phyloP scores from a whole-genome alignment of 2,113 vertebrate species.

The Shinisaurus crocodilurus region DNA sequence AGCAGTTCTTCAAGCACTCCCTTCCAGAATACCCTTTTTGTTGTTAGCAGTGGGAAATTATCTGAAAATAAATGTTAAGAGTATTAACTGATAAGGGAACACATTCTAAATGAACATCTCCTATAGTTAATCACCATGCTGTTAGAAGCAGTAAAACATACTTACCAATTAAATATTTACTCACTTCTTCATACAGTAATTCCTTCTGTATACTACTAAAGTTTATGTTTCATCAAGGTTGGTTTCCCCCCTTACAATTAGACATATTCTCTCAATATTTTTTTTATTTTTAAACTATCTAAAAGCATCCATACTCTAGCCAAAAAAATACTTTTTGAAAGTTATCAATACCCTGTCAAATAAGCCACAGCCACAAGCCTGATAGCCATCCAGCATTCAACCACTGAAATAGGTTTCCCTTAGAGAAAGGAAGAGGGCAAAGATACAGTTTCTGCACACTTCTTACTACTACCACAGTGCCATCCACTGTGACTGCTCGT shows the following conservation, averaged over 20 bases:
- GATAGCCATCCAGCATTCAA: not conserved
- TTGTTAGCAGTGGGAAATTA: conserved; percentile 94
- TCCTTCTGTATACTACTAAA: not conserved
- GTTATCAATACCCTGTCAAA: not conserved
- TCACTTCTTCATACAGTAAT: not conserved
- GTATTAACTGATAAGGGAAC: accelerated
- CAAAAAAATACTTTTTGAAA: too few species aligned
- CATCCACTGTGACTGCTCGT: too few species aligned
- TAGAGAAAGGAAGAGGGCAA: not conserved
- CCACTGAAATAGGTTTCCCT: not conserved
- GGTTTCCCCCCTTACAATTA: not conserved
- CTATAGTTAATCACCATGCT: not conserved
- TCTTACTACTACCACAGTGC: not conserved
- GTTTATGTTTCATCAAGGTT: not conserved
- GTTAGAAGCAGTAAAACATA: not conserved
- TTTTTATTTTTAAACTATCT: too few species aligned
- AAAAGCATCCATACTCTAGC: too few species aligned
- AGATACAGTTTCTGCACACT: not conserved
- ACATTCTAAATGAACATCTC: not conserved
- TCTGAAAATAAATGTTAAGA: conserved; percentile 77
- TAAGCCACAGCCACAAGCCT: not conserved
- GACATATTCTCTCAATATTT: too few species aligned
- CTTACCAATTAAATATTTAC: accelerated
- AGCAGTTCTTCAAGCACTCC: conserved; percentile 94
- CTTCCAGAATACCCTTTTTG: conserved; percentile 95